phyloP scores from a whole-genome alignment of 92 coral and sea anemone species.

The Siderastrea radians region DNA sequence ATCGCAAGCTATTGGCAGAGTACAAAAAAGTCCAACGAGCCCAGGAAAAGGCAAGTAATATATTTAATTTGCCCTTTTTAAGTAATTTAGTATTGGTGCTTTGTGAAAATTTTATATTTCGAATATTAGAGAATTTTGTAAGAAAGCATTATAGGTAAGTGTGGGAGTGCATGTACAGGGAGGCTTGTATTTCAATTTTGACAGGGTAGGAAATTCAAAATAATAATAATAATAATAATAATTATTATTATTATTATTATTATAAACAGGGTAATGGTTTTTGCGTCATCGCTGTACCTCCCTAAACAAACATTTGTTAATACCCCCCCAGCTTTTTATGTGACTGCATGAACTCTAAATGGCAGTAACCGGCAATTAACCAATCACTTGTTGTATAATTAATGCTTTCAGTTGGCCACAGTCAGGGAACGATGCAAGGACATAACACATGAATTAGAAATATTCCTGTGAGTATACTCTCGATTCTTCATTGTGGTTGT shows the following conservation, averaged over 20 bases:
- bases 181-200: constrained; percentile 36
- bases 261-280: constrained; percentile 7
- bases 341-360: constrained; percentile 20
- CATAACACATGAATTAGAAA: constrained; percentile 35
- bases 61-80: no score
- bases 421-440: constrained; percentile 40
- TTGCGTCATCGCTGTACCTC: constrained; percentile 37
- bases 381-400: constrained; percentile 26
- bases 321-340: constrained; percentile 36
- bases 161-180: constrained; percentile 24
- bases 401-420: constrained; percentile 41
- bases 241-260: background rate
- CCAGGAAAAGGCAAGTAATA: no score
- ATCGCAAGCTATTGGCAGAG: constrained; percentile 1
- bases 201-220: constrained; percentile 22
- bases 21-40: background rate
- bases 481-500: no score
- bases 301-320: constrained; percentile 46
- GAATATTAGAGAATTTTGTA: no score
- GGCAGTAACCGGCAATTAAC: constrained; percentile 34
- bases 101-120: no score
- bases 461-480: constrained; percentile 36
- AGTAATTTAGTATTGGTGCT: no score
- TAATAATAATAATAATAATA: no score
- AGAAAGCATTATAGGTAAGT: background rate